Base-by-base conservation (phyloP, 2,797 vertebrate species). In the Macropus fuliginosus region DNA sequence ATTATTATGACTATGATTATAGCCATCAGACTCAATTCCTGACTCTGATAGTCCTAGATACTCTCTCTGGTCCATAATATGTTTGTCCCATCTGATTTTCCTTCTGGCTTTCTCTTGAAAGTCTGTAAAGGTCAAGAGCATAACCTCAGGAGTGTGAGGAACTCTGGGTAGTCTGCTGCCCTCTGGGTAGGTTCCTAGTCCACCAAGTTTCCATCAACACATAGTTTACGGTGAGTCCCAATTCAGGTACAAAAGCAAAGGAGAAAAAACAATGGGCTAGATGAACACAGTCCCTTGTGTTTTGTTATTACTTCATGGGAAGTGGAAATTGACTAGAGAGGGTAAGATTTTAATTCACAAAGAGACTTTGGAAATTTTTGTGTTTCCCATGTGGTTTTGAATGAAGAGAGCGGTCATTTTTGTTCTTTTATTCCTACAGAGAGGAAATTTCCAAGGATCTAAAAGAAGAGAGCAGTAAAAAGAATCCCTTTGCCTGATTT, bases 391-490 rank as follows among this genome's bases (percentile, higher is more conserved):
- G 31, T 90, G 54, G 55, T 87, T 81, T 95, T 56, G 52, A 91
- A 57, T 27, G 28, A 54, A 95, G 50, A 6, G 50, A 59, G 10
- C 94, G 91, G 14, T 3, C 92, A 54, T 91, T 96, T 56, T 93
- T 81, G 31, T 92, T 93, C 89, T 94, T 93, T 93, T 87, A 95
- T 54, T 91, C 46, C 66, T 16, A 1, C 59, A 12, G 90, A 96
- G 29, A 81, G 16, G 91, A 66, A 93, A 96, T 96, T 96, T 91
- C 16, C n/a, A 94, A 55, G 95, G 54, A 91, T 95, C 59, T 57
- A 91, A 96, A 92, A 56, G 92, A 95, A 94, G 54, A 96, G 31
- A 92, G 92, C 92, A 95, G 55, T 34, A 91, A 95, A 94, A 95
- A 93, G 57, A 9, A 55, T 0, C 1, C 3, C 0, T 92, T 21